Conservation (phyloP, 1,140 invertebrate species). For the Magallana ariakensis region DNA sequence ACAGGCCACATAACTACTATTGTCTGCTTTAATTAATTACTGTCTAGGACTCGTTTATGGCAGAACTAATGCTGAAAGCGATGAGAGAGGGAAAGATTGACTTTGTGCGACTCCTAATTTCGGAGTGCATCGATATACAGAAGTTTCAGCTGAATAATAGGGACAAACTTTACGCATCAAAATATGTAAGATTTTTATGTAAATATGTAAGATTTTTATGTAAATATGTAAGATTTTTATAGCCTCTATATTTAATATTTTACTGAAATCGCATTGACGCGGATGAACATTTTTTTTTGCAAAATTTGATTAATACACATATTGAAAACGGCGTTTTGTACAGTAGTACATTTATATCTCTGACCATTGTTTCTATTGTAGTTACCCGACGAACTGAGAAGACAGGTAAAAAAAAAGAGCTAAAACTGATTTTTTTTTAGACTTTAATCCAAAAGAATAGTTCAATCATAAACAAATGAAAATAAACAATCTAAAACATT, state of each 20-base stretch:
- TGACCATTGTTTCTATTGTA: background rate
- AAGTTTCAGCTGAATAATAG: background rate
- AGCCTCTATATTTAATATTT: no score
- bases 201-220: no score
- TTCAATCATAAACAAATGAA: background rate
- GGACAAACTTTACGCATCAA: constrained; percentile 29
- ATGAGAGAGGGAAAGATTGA: constrained; percentile 27
- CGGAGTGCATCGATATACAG: constrained; percentile 5
- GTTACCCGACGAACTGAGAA: background rate
- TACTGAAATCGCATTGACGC: no score
- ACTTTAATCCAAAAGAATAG: no score
- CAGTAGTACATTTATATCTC: no score
- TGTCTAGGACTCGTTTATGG: background rate
- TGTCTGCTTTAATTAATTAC: background rate
- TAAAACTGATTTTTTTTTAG: no score
- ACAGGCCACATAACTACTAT: background rate
- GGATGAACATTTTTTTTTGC: no score
- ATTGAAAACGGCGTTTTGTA: no score
- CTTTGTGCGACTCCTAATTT: constrained; percentile 17
- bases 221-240: no score
- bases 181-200: background rate
- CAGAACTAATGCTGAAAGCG: constrained; percentile 2
- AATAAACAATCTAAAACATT: background rate
- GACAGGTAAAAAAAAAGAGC: constrained; percentile 17
- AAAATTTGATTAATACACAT: no score